phyloP scores from a whole-genome alignment of 1,140 invertebrate species.

The Pachyrhynchus sulphureomaculatus region DNA sequence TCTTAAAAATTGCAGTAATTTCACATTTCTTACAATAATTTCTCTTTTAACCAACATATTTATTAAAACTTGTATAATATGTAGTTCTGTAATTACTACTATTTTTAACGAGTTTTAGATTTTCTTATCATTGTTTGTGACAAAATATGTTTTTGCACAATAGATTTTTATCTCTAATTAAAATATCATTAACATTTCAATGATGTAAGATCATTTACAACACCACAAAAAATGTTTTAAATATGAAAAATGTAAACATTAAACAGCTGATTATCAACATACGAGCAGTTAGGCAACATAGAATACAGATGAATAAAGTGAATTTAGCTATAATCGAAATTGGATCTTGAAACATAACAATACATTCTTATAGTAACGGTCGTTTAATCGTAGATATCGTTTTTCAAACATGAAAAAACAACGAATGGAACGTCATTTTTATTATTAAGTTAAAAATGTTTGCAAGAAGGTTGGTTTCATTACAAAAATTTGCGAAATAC shows the following conservation, averaged over 20 bases:
- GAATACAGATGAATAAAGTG: no score
- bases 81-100: not conserved
- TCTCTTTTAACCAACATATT: constrained; percentile 37
- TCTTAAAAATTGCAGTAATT: constrained; percentile 40
- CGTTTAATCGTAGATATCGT: no score
- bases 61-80: not conserved
- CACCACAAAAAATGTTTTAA: not conserved
- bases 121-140: constrained; percentile 7
- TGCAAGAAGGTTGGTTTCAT: not conserved
- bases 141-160: constrained; percentile 8
- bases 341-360: no score
- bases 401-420: not conserved
- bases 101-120: not conserved
- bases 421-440: not conserved
- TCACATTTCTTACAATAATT: constrained; percentile 26
- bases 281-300: no score
- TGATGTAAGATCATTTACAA: not conserved
- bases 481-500: constrained; percentile 1
- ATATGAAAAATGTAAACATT: no score
- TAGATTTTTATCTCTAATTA: not conserved
- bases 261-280: no score
- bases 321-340: no score
- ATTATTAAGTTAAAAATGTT: not conserved
- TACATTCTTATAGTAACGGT: no score
- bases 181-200: not conserved